phyloP scores from a whole-genome alignment of 1,140 invertebrate genomes.

The Globodera rostochiensis region DNA sequence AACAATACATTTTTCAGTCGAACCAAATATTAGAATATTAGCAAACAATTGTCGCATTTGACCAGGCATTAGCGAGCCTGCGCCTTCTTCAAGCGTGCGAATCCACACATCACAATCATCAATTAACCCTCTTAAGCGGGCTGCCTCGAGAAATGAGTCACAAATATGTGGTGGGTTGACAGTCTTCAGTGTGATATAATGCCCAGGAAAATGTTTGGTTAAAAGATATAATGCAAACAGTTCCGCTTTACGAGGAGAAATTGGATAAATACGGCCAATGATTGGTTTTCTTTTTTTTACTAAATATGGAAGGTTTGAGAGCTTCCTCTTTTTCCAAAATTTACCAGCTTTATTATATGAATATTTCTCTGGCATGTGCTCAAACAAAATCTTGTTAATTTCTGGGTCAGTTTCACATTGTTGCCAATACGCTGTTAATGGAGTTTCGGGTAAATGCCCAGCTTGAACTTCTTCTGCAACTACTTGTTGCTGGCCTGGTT shows the following conservation, averaged over 20 bases:
- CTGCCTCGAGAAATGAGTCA: too few relatives aligned
- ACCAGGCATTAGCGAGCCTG: background rate
- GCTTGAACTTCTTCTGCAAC: too few relatives aligned
- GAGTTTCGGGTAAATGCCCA: background rate
- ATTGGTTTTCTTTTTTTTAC: background rate
- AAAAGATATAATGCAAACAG: constrained; percentile 4
- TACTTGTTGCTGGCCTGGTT: background rate
- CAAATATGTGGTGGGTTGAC: background rate
- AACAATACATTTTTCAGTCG: background rate
- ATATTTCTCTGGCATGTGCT: background rate
- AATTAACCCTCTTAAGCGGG: too few relatives aligned
- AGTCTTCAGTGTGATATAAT: background rate
- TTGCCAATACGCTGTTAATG: background rate
- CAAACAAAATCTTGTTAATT: too few relatives aligned
- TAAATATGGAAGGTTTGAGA: background rate
- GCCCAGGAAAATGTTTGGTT: background rate
- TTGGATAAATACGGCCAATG: constrained; percentile 3
- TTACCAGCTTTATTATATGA: background rate
- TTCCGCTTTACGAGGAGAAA: too few relatives aligned
- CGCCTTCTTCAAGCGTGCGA: background rate
- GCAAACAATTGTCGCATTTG: background rate
- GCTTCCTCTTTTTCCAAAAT: constrained; percentile 5
- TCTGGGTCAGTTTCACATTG: too few relatives aligned
- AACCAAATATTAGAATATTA: background rate
- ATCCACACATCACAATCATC: background rate